Evolutionary conservation across 2,113 vertebrate genomes (phyloP).

Genomic region (Ciconia maguari): DNA sequence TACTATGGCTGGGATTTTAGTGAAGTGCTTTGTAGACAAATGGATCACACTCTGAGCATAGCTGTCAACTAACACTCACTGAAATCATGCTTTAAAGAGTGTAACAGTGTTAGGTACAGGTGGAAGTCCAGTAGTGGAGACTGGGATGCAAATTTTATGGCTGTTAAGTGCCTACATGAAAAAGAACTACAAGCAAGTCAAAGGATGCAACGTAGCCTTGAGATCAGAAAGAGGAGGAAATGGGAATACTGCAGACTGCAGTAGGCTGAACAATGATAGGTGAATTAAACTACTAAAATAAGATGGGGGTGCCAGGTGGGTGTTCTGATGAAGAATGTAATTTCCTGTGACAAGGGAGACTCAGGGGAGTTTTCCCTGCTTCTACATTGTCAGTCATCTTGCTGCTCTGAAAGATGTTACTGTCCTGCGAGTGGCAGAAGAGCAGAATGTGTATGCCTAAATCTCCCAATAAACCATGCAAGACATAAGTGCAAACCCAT

Average conservation of each 20-base stretch:
- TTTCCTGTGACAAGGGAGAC: neutral
- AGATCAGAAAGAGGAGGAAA: neutral
- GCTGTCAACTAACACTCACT: neutral
- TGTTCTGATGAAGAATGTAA: neutral
- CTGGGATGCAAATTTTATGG: neutral
- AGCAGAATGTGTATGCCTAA: neutral
- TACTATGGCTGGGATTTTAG: neutral
- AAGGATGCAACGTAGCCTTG: neutral
- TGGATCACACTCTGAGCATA: rapidly evolving
- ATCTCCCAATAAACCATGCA: neutral
- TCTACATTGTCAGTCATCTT: neutral
- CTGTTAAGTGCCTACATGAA: neutral
- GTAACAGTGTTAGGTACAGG: neutral
- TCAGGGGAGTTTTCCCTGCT: neutral
- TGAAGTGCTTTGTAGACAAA: neutral
- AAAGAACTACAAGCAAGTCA: neutral
- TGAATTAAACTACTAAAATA: neutral
- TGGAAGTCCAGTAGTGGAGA: neutral
- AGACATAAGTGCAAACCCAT: neutral
- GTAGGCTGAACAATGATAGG: neutral
- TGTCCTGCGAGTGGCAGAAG: neutral
- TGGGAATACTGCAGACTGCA: neutral
- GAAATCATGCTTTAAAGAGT: neutral
- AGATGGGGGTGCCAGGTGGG: neutral
- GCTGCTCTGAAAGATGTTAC: neutral